Percentiles rank a stretch among this genome's conserved stretches.
phyloP scores from a whole-genome alignment of 2,797 vertebrate species.

The Adelosebastes latens region DNA sequence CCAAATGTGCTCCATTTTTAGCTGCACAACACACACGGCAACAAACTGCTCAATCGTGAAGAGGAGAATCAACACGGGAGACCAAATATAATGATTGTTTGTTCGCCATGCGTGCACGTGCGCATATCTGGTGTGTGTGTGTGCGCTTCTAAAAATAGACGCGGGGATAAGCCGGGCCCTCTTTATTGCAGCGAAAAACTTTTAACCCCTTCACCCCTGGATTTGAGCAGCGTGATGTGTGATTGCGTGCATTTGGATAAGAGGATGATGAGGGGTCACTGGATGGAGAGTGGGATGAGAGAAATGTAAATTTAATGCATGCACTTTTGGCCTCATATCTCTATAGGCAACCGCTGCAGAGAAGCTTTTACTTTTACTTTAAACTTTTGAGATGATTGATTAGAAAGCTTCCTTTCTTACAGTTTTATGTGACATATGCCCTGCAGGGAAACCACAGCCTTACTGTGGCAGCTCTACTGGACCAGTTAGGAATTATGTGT shows the following conservation, averaged over 20 bases:
- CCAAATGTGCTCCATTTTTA: constrained; percentile 48
- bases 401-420: neutral
- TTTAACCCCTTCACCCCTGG: constrained; percentile 78
- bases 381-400: neutral
- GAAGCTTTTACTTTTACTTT: neutral
- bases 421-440: neutral
- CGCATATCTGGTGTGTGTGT: constrained; percentile 64
- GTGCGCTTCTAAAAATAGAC: constrained; percentile 77
- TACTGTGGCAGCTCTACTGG: neutral
- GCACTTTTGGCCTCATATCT: neutral
- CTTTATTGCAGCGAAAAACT: constrained; percentile 78
- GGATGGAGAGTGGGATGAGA: constrained; percentile 8
- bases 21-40: constrained; percentile 36
- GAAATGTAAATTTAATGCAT: constrained; percentile 29
- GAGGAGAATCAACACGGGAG: constrained; percentile 56
- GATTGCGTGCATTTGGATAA: constrained; percentile 30
- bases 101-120: constrained; percentile 69
- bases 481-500: neutral
- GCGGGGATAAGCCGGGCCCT: constrained; percentile 78
- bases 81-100: constrained; percentile 76
- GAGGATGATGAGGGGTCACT: constrained; percentile 43
- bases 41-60: constrained; percentile 44
- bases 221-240: constrained; percentile 34
- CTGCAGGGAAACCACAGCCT: neutral
- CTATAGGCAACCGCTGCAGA: neutral